Base-by-base conservation (phyloP, 2,113 vertebrate species). In the Miniopterus natalensis region DNA sequence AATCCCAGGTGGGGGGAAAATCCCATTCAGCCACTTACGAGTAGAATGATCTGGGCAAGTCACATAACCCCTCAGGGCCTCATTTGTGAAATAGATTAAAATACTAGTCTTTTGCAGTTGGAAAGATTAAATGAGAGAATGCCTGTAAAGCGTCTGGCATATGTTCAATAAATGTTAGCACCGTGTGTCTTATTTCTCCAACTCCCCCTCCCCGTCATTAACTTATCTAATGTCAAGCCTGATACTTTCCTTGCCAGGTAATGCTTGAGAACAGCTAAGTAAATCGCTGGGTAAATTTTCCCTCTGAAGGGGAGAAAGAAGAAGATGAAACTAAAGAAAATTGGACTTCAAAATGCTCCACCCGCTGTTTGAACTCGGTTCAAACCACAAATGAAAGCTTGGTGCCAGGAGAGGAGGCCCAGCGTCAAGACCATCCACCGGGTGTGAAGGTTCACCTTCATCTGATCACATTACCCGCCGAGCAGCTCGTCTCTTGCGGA, bases 381-480 rank as follows among this genome's bases (percentile, higher is more conserved):
- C 65, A 66, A 94, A 8, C 36, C 31, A 59, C 55, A 79, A 23
- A 63, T 27, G 11, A 79, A 84, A 88, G 59, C 42, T 66, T 40
- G 29, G 27, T 75, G 51, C n/a, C 88, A 53, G 55, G 42, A 80
- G 25, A 51, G 87, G 55, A 88, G 57, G 9, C 27, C 57, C 27
- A 17, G 65, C 65, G 83, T 51, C 63, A 17, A 63, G 40, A 7
- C 49, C 14, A 68, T 66, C 66, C 20, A 80, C 21, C 57, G 49
- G 36, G 47, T 71, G 55, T 89, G 74, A 88, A 92, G 91, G 78
- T 10, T 51, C 55, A n/a, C 21, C 27, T 91, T 84, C 75, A 92
- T 79, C 81, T 29, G 65, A 95, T 92, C 80, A 86, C 47, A 73
- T 84, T 68, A 84, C 73, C 79, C 87, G 47, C 78, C 83, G 83